These are phyloP conservation scores for Etia nguti DNA, from an alignment of 2,113 vertebrate species.

Conservation along the genomic window DNA sequence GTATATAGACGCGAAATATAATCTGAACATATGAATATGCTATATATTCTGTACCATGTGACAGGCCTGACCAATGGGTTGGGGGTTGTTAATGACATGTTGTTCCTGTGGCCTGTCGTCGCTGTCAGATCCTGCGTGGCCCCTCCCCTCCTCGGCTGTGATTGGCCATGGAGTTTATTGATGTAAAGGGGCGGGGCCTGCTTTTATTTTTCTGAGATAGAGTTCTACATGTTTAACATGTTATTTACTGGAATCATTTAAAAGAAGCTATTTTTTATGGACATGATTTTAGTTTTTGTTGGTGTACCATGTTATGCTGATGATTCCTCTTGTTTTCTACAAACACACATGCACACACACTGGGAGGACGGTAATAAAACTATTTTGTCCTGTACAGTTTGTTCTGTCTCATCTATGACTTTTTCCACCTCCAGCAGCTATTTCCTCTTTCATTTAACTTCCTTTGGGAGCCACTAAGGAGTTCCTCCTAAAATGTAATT, in stretches of 20 bases:
- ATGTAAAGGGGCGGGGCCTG: slow-evolving; percentile 59
- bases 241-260: slow-evolving; percentile 61
- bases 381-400: slow-evolving; percentile 59
- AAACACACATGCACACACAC: slow-evolving; percentile 8
- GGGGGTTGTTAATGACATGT: neutral
- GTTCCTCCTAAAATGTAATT: no score
- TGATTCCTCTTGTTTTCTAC: slow-evolving; percentile 57
- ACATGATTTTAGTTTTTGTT: slow-evolving; percentile 42
- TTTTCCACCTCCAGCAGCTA: neutral
- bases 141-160: slow-evolving; percentile 54
- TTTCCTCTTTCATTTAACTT: neutral
- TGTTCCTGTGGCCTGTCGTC: slow-evolving; percentile 17
- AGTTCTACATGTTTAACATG: slow-evolving; percentile 34
- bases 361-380: slow-evolving; percentile 50
- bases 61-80: neutral
- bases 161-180: slow-evolving; percentile 70
- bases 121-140: slow-evolving; percentile 42
- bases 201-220: slow-evolving; percentile 69
- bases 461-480: no score
- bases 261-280: slow-evolving; percentile 71
- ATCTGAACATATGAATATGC: neutral
- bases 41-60: slow-evolving; percentile 40
- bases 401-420: neutral
- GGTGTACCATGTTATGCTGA: slow-evolving; percentile 41
- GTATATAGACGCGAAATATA: slow-evolving; percentile 39